Percentiles rank a stretch among this genome's conserved stretches.
phyloP scores from a whole-genome alignment of 2,797 vertebrate genomes.

The Hydrophis major region DNA sequence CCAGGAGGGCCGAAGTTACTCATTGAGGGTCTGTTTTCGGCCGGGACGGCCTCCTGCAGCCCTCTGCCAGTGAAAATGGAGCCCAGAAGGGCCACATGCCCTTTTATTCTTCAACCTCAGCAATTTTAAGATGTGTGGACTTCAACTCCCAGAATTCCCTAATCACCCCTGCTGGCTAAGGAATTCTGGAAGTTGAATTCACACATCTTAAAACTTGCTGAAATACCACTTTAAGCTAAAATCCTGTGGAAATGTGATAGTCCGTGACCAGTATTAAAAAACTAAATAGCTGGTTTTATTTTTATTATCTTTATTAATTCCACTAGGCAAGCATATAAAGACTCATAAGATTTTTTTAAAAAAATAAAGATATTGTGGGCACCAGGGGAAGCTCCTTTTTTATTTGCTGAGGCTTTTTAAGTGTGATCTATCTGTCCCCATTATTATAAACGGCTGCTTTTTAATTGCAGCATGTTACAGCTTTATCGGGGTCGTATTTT shows the following conservation, averaged over 20 bases:
- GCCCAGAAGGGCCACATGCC: too few species aligned
- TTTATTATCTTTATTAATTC: background rate
- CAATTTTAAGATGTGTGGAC: background rate
- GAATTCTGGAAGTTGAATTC: background rate
- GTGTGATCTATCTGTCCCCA: background rate
- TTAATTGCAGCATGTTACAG: background rate
- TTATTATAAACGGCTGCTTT: background rate
- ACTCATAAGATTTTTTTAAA: background rate
- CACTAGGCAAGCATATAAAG: background rate
- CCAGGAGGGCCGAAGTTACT: too few species aligned
- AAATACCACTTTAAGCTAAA: background rate
- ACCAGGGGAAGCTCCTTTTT: background rate
- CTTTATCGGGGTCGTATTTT: background rate
- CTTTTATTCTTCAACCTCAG: background rate
- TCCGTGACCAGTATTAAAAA: background rate
- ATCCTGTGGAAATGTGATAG: background rate
- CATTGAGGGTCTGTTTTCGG: too few species aligned
- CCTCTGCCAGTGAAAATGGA: too few species aligned
- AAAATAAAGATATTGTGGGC: background rate
- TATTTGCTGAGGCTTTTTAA: background rate
- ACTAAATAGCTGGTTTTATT: background rate
- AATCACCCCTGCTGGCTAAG: background rate
- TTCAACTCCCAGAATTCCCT: background rate
- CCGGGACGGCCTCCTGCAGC: too few species aligned
- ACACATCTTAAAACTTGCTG: background rate